Conservation (phyloP, 2,113 vertebrate genomes). For the Coracopsis vasa region DNA sequence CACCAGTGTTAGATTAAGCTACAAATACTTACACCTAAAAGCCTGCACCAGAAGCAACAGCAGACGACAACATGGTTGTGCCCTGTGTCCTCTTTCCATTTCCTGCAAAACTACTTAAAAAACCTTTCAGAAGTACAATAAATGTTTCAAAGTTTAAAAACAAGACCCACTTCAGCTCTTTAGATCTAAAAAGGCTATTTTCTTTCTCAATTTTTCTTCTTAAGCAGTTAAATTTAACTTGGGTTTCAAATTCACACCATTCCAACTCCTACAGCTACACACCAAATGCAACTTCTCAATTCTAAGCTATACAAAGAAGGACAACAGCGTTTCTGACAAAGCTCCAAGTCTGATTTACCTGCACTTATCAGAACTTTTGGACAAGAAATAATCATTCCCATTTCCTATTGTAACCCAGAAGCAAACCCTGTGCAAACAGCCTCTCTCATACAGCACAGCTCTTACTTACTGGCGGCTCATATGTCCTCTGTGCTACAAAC, state of each 20-base stretch:
- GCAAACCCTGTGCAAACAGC: neutral
- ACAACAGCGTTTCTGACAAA: neutral
- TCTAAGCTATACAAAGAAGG: neutral
- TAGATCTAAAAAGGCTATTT: neutral
- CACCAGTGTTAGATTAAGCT: neutral
- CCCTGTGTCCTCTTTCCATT: neutral
- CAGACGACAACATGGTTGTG: neutral
- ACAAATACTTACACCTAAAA: neutral
- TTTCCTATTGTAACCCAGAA: neutral
- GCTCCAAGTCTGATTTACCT: neutral
- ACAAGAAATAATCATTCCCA: rapidly evolving
- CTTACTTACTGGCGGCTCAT: conserved; percentile 54
- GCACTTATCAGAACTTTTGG: neutral
- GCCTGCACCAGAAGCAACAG: neutral
- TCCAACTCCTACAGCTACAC: neutral
- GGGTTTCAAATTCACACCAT: neutral
- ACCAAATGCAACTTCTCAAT: neutral
- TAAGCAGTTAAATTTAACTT: neutral
- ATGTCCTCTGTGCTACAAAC: neutral
- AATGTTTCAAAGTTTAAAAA: neutral
- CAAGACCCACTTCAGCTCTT: neutral
- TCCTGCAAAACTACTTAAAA: neutral
- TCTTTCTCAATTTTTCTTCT: neutral
- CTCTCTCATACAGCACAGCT: neutral
- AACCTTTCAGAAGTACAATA: neutral